Percentiles rank a stretch among this genome's conserved stretches.
Conservation (phyloP, 2,113 vertebrate genomes). For the Zosterops pallidus region DNA sequence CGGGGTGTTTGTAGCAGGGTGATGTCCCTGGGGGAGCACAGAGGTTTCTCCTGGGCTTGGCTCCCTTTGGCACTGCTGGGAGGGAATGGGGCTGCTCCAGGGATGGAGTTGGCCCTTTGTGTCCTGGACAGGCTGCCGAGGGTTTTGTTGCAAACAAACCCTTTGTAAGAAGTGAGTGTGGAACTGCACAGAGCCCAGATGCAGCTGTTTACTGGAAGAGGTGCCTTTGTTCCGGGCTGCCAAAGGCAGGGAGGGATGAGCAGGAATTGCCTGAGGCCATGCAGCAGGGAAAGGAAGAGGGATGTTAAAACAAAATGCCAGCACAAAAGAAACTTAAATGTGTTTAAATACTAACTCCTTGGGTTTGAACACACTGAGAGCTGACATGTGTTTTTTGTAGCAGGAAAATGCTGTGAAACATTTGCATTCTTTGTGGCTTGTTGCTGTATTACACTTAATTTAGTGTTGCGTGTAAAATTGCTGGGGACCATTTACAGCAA, state of each 20-base stretch:
- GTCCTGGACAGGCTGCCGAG: neutral
- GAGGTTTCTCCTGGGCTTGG: neutral
- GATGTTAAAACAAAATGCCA: neutral
- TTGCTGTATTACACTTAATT: neutral
- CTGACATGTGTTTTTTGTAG: neutral
- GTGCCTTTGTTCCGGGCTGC: slow-evolving; percentile 38
- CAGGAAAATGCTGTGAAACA: neutral
- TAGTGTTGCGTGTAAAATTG: neutral
- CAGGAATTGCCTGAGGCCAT: neutral
- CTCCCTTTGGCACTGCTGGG: neutral
- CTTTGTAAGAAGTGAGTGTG: neutral
- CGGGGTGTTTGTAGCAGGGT: fast-evolving
- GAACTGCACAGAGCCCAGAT: neutral
- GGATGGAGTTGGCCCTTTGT: neutral
- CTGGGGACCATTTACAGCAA: neutral
- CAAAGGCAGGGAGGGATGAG: neutral
- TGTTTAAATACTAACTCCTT: neutral
- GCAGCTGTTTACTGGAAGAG: neutral
- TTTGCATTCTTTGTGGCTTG: neutral
- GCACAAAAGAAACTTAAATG: neutral
- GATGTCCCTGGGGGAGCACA: fast-evolving
- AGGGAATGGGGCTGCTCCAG: neutral
- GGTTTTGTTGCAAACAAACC: neutral
- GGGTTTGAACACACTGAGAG: neutral
- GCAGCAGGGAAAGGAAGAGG: neutral